Evolutionary conservation across 2,797 vertebrate genomes (phyloP).

Genomic region (Melanogrammus aeglefinus): DNA sequence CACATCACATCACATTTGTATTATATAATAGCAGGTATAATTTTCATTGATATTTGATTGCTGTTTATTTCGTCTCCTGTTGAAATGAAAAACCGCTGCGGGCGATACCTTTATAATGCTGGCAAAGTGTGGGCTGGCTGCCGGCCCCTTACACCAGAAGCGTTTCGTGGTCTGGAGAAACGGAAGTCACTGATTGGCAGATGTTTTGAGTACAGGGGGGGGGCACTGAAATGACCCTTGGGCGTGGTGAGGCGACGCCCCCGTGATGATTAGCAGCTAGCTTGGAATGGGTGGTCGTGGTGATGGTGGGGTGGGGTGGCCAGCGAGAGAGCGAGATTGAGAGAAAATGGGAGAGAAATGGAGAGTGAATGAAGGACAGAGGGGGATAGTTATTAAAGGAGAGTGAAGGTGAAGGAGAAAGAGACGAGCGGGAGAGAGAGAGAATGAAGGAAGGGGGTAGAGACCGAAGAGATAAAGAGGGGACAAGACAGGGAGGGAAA

Average conservation of each 20-base stretch:
- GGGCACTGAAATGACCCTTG: neutral
- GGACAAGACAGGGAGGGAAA: conserved; percentile 8
- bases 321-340: neutral
- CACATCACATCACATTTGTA: too few relatives aligned
- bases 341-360: conserved; percentile 46
- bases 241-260: neutral
- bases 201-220: neutral
- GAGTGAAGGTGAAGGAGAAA: conserved; percentile 8
- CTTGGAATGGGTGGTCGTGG: too few relatives aligned
- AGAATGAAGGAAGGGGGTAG: neutral
- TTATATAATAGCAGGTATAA: too few relatives aligned
- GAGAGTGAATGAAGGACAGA: conserved; percentile 14
- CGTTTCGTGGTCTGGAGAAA: neutral
- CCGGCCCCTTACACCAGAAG: too few relatives aligned
- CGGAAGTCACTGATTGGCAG: neutral
- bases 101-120: neutral
- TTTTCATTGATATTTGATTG: neutral
- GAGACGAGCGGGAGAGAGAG: conserved; percentile 5
- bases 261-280: neutral
- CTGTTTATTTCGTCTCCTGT: neutral
- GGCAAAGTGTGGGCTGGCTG: neutral
- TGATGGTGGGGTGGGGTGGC: neutral
- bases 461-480: neutral
- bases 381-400: neutral
- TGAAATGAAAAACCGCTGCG: neutral